Base-by-base conservation (phyloP, 2,888 invertebrate species). In the Tinea semifulvella region DNA sequence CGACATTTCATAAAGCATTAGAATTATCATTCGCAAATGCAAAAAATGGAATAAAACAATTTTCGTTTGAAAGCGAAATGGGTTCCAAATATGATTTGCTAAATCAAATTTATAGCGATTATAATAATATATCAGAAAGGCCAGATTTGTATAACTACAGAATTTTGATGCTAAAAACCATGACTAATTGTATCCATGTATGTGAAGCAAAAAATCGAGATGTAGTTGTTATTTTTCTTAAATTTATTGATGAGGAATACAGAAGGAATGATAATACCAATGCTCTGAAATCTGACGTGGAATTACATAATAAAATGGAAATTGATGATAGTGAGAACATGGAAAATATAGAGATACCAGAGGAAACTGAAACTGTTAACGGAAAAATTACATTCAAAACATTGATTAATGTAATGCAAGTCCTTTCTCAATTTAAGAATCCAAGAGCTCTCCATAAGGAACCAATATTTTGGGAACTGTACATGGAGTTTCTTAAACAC, bases 121-220 rank as follows among this genome's bases (percentile, higher is more conserved):
- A 73, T 49, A 75, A 67, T 28, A 68, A 63, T 28, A 72, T 84
- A 28, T 57, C 65, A 1, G 85, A 85, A 47, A 86, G 85, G 51
- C 84, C 90, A 1, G 92, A 94, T 75, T 84, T 85, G 54, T 68
- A 82, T 6, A 92, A 93, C 63, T 91, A 91, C 62, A 85, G 95
- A 52, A 82, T 88, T 51, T 77, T 94, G 43, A 65, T 97, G n/a
- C 90, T 95, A 87, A 89, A 90, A 68, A 83, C 88, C 16, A 87
- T 96, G 85, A 75, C 83, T 0, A 74, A 83, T 50, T 90, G 94
- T 61, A 83, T 91, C 2, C 85, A 88, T 49, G 79, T 92, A 8
- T 90, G 89, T 55, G 94, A 96, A 69, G 80, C 87, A 1, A 91
- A 87, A 63, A 95, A 94, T 56, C 85, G 90, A 42, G 90, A 93